phyloP scores from a whole-genome alignment of 2,797 vertebrate species.

The Bovichtus diacanthus region DNA sequence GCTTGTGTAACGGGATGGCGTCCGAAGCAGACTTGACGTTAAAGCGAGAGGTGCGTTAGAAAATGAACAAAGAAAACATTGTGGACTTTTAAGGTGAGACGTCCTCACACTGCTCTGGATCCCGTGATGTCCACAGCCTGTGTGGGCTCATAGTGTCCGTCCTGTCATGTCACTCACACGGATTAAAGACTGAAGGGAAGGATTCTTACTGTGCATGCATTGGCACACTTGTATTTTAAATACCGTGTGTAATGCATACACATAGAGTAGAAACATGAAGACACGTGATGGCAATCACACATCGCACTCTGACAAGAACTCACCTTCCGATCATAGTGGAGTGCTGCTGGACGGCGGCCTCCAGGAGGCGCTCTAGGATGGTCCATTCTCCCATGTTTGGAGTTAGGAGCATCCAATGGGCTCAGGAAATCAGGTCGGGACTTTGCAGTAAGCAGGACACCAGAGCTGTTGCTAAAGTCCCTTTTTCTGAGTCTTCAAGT shows the following conservation, averaged over 20 bases:
- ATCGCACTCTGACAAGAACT: constrained; percentile 35
- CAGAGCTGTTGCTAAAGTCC: constrained; percentile 22
- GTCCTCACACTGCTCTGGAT: constrained; percentile 53
- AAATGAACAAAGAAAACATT: too few species aligned
- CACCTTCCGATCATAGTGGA: constrained; percentile 93
- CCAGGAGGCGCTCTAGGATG: constrained; percentile 92
- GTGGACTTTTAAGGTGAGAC: constrained; percentile 20
- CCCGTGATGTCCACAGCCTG: constrained; percentile 55
- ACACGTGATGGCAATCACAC: background rate
- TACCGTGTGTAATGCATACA: background rate
- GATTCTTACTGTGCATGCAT: constrained; percentile 22
- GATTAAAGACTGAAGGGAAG: constrained; percentile 65
- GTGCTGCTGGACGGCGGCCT: constrained; percentile 93
- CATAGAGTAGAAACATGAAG: background rate
- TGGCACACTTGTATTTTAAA: background rate
- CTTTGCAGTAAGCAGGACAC: constrained; percentile 24
- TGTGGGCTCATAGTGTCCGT: constrained; percentile 48
- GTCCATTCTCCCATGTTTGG: constrained; percentile 92
- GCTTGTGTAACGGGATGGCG: constrained; percentile 15
- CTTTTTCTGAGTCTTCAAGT: constrained; percentile 38
- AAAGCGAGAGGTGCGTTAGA: background rate
- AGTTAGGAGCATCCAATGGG: constrained; percentile 76
- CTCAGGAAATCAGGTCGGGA: constrained; percentile 46
- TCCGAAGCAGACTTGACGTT: constrained; percentile 12
- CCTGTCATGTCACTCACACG: constrained; percentile 72